Percentiles rank a stretch among this genome's conserved stretches.
Evolutionary conservation across 2,888 invertebrate species (phyloP).

Genomic region (Prosopocoilus inquinatus): DNA sequence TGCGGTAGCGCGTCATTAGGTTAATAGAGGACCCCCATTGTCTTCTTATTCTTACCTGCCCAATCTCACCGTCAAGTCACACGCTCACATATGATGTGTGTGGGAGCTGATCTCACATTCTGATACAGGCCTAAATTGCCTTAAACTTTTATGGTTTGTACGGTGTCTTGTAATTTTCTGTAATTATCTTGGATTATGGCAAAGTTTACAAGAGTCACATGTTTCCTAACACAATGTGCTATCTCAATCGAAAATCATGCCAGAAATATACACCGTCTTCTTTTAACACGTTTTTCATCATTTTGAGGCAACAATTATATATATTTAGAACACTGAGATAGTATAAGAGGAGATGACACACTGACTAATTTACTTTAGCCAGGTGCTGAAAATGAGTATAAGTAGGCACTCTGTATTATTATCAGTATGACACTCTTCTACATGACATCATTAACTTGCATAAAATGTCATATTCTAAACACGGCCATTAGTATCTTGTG

Average conservation of each 20-base stretch:
- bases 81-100: slow-evolving; percentile 28
- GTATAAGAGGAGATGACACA: too few relatives aligned
- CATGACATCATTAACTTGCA: too few relatives aligned
- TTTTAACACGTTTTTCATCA: too few relatives aligned
- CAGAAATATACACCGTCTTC: too few relatives aligned
- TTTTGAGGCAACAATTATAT: too few relatives aligned
- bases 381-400: too few relatives aligned
- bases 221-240: not conserved
- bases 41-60: slow-evolving; percentile 19
- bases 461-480: too few relatives aligned
- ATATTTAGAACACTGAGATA: too few relatives aligned
- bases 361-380: too few relatives aligned
- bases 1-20: slow-evolving; percentile 31
- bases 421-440: too few relatives aligned
- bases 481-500: too few relatives aligned
- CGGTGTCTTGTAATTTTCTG: slow-evolving; percentile 8
- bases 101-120: slow-evolving; percentile 19
- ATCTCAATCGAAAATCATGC: not conserved
- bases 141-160: slow-evolving; percentile 15
- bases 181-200: slow-evolving; percentile 13
- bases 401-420: too few relatives aligned
- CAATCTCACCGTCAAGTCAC: slow-evolving; percentile 22
- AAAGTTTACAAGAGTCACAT: slow-evolving; percentile 12
- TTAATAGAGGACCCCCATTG: slow-evolving; percentile 31
- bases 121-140: slow-evolving; percentile 20